Evolutionary conservation across 2,113 vertebrate species (phyloP).

Genomic region (Okapia johnstoni): DNA sequence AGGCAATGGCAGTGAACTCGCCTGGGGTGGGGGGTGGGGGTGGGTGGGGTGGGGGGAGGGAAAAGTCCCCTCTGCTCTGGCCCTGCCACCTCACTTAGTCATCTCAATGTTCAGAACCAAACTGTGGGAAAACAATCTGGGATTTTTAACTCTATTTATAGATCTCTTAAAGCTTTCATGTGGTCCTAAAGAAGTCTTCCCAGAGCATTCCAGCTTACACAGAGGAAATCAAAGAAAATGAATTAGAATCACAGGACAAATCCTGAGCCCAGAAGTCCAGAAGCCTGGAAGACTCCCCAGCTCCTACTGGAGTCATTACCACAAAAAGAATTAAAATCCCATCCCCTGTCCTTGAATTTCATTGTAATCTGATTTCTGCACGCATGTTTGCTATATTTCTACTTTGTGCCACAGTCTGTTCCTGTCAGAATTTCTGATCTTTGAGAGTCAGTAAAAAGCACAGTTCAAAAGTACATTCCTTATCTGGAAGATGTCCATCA

Average conservation of each 20-base stretch:
- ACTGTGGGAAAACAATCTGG: slow-evolving; percentile 29
- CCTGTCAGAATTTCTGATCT: slow-evolving; percentile 25
- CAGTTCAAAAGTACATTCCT: neutral
- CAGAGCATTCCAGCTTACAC: slow-evolving; percentile 43
- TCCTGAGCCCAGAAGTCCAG: neutral
- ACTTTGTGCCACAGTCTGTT: slow-evolving; percentile 36
- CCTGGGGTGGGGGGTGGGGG: neutral
- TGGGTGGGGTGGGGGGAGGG: no score
- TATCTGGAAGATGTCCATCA: neutral
- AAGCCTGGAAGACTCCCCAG: neutral
- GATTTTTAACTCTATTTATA: slow-evolving; percentile 65
- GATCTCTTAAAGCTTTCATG: slow-evolving; percentile 54
- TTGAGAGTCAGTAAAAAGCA: neutral
- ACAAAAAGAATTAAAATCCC: slow-evolving; percentile 14
- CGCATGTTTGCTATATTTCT: neutral
- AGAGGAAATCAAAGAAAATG: slow-evolving; percentile 60
- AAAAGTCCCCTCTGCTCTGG: neutral
- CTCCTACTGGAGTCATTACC: neutral
- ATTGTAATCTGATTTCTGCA: neutral
- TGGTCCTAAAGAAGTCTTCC: slow-evolving; percentile 21
- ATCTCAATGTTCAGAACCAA: slow-evolving; percentile 4
- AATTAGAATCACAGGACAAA: slow-evolving; percentile 49
- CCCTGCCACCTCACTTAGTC: neutral
- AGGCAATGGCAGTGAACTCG: neutral
- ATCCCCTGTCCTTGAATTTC: neutral